Conservation (phyloP, 2,113 vertebrate genomes). For the Poecilia latipinna region DNA sequence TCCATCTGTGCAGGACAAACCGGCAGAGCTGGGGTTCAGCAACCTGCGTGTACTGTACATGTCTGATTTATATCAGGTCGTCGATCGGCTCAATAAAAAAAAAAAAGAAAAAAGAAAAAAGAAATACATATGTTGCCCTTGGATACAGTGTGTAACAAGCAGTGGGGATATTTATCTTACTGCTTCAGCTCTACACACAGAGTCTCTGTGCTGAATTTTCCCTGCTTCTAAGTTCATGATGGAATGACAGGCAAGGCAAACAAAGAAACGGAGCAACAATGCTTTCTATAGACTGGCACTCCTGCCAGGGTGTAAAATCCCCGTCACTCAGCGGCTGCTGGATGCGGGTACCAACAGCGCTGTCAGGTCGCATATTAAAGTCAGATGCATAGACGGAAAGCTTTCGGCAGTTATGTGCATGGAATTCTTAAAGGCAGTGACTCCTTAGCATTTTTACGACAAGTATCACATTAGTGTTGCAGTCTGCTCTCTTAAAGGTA, state of each 20-base stretch:
- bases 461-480: background rate
- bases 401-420: background rate
- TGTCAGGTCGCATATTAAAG: background rate
- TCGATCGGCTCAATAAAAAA: slow-evolving; percentile 18
- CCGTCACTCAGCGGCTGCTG: background rate
- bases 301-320: background rate
- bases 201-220: slow-evolving; percentile 23
- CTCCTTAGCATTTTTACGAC: background rate
- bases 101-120: background rate
- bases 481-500: background rate
- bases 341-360: background rate
- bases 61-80: slow-evolving; percentile 54
- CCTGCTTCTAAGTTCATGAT: slow-evolving; percentile 12
- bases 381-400: background rate
- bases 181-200: slow-evolving; percentile 42
- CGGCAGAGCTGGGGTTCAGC: slow-evolving; percentile 33
- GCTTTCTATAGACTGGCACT: background rate
- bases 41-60: slow-evolving; percentile 13
- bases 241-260: slow-evolving; percentile 25
- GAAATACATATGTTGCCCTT: slow-evolving; percentile 45
- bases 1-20: slow-evolving; percentile 42
- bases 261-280: slow-evolving; percentile 4
- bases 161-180: slow-evolving; percentile 56
- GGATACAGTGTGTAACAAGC: slow-evolving; percentile 52
- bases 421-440: background rate